These are phyloP conservation scores for Ascidia mentula DNA, from an alignment of 23 tunicate species.

Conservation along the genomic window DNA sequence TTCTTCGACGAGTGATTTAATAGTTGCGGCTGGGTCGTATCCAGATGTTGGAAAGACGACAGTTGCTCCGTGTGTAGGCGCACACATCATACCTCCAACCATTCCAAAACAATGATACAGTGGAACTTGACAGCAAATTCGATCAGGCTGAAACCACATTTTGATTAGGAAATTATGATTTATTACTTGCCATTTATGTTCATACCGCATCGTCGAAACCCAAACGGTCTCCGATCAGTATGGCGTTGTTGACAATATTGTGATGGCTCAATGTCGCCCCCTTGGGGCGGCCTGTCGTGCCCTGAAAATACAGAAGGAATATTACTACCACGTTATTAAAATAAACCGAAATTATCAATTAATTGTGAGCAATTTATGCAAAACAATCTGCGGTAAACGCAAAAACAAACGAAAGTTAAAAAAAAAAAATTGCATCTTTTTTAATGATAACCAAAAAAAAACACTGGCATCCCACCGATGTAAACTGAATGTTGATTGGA, in stretches of 20 bases:
- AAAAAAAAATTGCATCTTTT: neutral
- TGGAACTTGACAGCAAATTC: constrained; percentile 83
- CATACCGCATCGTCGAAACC: constrained; percentile 50
- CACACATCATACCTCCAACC: constrained; percentile 74
- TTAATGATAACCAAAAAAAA: no score
- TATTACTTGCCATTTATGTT: neutral
- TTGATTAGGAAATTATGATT: no score
- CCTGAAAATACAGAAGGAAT: constrained; percentile 31
- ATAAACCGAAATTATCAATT: no score
- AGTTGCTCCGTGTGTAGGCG: constrained; percentile 50
- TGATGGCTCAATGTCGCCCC: constrained; percentile 97
- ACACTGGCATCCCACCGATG: constrained; percentile 57
- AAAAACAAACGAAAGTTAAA: neutral
- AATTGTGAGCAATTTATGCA: no score
- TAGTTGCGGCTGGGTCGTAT: constrained; percentile 65
- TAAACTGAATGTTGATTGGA: constrained; percentile 88
- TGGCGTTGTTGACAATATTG: constrained; percentile 86
- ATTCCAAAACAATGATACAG: constrained; percentile 97
- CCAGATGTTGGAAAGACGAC: constrained; percentile 87
- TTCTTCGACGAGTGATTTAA: constrained; percentile 56
- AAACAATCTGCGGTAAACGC: no score
- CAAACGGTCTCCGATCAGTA: constrained; percentile 48
- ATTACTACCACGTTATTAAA: no score
- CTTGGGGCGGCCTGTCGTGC: constrained; percentile 94
- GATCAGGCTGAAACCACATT: constrained; percentile 71